These are phyloP conservation scores for Fragum fragum DNA, from an alignment of 2,888 invertebrate genomes.

Conservation along the genomic window DNA sequence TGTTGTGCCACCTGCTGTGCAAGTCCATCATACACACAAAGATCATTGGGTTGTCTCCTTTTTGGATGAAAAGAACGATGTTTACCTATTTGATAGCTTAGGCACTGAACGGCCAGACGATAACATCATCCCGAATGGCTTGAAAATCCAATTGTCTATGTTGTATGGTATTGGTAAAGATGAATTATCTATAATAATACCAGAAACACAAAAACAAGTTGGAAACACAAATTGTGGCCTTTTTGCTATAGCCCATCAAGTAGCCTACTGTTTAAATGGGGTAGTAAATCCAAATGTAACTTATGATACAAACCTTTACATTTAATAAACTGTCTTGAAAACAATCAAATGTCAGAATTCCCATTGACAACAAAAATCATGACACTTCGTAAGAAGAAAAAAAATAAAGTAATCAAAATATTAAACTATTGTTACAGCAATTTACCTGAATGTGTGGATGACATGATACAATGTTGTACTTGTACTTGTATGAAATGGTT, in stretches of 20 bases:
- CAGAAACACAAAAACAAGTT: conserved; percentile 29
- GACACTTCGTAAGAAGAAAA: conserved; percentile 9
- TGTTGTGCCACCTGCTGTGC: neutral
- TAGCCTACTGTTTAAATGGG: conserved; percentile 17
- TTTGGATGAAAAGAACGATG: conserved; percentile 3
- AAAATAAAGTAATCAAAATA: conserved; percentile 17
- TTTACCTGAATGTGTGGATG: conserved; percentile 33
- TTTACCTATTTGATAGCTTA: conserved; percentile 45
- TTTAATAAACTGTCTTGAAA: neutral
- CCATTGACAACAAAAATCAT: conserved; percentile 27
- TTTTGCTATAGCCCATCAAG: conserved; percentile 35
- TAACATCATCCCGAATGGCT: conserved; percentile 35
- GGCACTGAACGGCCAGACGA: conserved; percentile 33
- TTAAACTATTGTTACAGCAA: conserved; percentile 22
- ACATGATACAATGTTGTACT: conserved; percentile 29
- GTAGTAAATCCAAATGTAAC: neutral
- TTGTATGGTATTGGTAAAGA: conserved; percentile 23
- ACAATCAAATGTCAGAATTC: conserved; percentile 7
- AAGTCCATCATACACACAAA: conserved; percentile 33
- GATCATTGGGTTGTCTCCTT: conserved; percentile 23
- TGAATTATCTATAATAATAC: neutral
- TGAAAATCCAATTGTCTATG: conserved; percentile 41
- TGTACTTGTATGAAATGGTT: conserved; percentile 17
- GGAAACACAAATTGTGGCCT: conserved; percentile 38
- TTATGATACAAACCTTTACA: neutral